Percentiles rank a stretch among this genome's conserved stretches.
These are phyloP conservation scores for Boloria euphrosyne DNA, from an alignment of 2,888 invertebrate species.

Conservation along the genomic window DNA sequence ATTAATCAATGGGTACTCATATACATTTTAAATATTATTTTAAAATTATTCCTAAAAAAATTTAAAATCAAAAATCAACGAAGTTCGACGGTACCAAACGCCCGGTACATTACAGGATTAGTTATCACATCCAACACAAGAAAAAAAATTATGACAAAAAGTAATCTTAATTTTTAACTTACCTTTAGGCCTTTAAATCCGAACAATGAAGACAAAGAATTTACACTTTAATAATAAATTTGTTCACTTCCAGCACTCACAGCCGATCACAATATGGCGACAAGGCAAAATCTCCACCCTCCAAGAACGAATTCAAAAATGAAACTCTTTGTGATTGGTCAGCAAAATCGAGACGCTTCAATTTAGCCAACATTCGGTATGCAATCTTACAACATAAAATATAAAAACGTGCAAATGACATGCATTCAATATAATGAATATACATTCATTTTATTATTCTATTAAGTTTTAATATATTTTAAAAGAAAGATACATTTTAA, in stretches of 20 bases:
- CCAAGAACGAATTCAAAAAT: slow-evolving; percentile 73
- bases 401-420: slow-evolving; percentile 24
- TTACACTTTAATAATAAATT: slow-evolving; percentile 68
- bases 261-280: slow-evolving; percentile 81
- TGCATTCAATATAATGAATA: slow-evolving; percentile 16
- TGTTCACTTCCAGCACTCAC: slow-evolving; percentile 77
- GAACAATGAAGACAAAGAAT: slow-evolving; percentile 67
- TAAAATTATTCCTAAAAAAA: slow-evolving; percentile 4
- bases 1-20: no score
- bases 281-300: slow-evolving; percentile 77
- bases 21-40: no score
- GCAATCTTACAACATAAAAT: slow-evolving; percentile 31
- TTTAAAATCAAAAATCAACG: slow-evolving; percentile 40
- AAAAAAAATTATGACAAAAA: slow-evolving; percentile 64
- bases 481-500: no score
- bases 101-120: slow-evolving; percentile 33
- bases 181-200: slow-evolving; percentile 74
- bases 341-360: slow-evolving; percentile 67
- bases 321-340: slow-evolving; percentile 68
- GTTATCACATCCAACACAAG: slow-evolving; percentile 19
- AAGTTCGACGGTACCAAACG: slow-evolving; percentile 30
- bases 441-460: no score
- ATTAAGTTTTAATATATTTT: no score
- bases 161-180: slow-evolving; percentile 60
- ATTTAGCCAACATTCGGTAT: slow-evolving; percentile 53